Conservation (phyloP, 2,113 vertebrate genomes). For the Centropus unirufus region DNA sequence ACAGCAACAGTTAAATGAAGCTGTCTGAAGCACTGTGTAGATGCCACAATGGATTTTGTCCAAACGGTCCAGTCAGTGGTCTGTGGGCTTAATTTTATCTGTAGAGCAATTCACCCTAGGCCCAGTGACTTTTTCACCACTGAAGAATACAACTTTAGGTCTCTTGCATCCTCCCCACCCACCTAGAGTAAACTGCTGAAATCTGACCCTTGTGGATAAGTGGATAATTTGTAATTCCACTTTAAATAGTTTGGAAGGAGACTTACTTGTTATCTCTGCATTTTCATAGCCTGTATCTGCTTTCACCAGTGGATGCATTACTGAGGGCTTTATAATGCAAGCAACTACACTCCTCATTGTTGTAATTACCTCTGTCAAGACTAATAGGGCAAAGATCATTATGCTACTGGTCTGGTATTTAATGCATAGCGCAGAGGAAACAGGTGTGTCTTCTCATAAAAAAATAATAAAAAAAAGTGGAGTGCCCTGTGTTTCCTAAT, state of each 20-base stretch:
- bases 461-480: not conserved
- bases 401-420: not conserved
- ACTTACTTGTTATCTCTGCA: not conserved
- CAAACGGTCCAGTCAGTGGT: not conserved
- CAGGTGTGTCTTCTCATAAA: not conserved
- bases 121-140: not conserved
- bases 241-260: slow-evolving; percentile 1
- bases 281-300: not conserved
- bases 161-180: not conserved
- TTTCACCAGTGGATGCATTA: not conserved
- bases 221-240: slow-evolving; percentile 2
- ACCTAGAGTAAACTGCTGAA: not conserved
- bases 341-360: not conserved
- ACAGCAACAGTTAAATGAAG: not conserved
- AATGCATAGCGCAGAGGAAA: not conserved
- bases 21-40: not conserved
- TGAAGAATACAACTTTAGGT: not conserved
- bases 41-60: not conserved
- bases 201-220: not conserved
- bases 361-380: not conserved
- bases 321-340: not conserved
- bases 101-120: not conserved
- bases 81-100: not conserved
- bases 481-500: not conserved
- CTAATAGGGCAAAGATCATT: not conserved